Base-by-base conservation (phyloP, 2,888 invertebrate species). In the Erebia epiphron region DNA sequence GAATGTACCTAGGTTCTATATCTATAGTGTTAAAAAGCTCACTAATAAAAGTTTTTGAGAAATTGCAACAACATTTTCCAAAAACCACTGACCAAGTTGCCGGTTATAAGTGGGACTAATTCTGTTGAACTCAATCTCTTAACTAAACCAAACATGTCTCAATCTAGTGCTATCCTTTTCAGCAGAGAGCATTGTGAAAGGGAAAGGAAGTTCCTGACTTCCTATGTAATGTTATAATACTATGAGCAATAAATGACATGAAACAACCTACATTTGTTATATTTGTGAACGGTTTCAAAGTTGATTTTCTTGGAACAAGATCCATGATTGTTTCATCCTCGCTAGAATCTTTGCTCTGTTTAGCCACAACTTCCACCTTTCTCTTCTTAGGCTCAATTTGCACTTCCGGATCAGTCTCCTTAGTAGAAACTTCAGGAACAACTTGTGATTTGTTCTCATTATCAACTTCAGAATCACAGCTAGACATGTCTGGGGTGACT, bases 251-350 rank as follows among this genome's bases (percentile, higher is more conserved):
- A 35, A 35, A 35, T 35, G 7, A 35, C 7, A 35, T 11, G 14
- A 26, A 52, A 43, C 18, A 58, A 83, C 90, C 84, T 85, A 94
- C 94, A 84, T 93, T 94, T 54, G 91, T 90, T 64, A 93, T 90
- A 75, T 93, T 93, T 41, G 89, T 79, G 54, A 93, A 79, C 54
- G 91, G 90, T 81, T 93, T 93, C 77, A 86, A 79, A 58, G 86
- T 79, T 56, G 79, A 69, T 78, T 91, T 93, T 77, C 85, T 90
- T 50, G 91, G 91, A 50, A 92, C 82, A 61, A 92, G 81, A 71
- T 93, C 93, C 83, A 89, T 85, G 61, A 88, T 80, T 71, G 84
- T 90, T 77, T 93, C 93, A 77, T 92, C 92, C 79, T 92, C 92
- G 84, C 91, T 92, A 0, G 90, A 88, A 75, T 93, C 93, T 78